Evolutionary conservation across 2,888 invertebrate species (phyloP), one percentile per base, ranked within the genome.

Genomic region (Pyralis farinalis): DNA sequence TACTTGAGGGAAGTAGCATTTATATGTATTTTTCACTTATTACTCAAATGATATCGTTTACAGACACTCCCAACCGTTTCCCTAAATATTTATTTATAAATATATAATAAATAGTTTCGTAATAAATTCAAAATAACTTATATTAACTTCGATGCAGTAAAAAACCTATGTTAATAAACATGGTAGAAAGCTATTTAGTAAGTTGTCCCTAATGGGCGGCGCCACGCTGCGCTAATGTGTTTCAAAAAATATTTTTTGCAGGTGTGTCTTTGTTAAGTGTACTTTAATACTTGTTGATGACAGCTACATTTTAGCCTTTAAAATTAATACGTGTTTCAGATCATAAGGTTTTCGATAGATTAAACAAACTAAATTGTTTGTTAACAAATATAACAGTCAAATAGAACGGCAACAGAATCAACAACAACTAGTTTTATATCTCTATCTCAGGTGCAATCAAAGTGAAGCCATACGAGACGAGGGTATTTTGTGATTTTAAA

Each of bases 241-340:
- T 59, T 43, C 55, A 54, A 54, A 67, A 62, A 63, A 54, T 52
- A 53, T 58, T 58, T 60, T 59, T 61, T 57, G 60, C 65, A 69
- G 66, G 67, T 71, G 70, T 46, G 59, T 40, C 55, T 56, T 30
- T 52, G 51, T 55, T 58, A 67, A 61, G 55, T 43, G 54, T 41
- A 43, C 53, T 70, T 67, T 69, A 60, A 68, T 63, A 64, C 56
- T 57, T 50, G 59, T 61, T 63, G 56, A 70, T 66, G 66, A 53
- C 42, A 43, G 50, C 65, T 63, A 63, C 43, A 69, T 67, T 46
- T 51, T 46, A 16, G 37, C 27, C 25, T 7, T 4, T 25, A 25
- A 7, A 25, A 25, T 5, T 5, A 16, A 16, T 16, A 16, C 16
- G 16, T 16, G 16, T 16, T 4, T 16, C 16, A 16, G 16, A 3